phyloP scores from a whole-genome alignment of 1,140 invertebrate genomes.

The Drosophila orosa region DNA sequence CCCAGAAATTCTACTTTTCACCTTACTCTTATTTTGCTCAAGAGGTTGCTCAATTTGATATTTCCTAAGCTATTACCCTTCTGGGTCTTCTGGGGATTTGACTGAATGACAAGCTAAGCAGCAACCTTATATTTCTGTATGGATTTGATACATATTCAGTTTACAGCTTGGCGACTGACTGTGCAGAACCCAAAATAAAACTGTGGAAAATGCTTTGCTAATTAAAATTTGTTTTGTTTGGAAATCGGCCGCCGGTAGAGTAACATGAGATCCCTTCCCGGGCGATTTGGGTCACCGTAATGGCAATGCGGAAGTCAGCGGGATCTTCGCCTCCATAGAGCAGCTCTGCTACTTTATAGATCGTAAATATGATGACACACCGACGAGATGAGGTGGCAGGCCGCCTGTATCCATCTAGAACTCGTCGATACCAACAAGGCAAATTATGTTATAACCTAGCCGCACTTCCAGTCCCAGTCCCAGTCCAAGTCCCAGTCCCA shows the following conservation, averaged over 20 bases:
- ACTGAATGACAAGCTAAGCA: conserved; percentile 44
- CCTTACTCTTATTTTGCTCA: background rate
- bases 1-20: background rate
- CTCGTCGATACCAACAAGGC: conserved; percentile 34
- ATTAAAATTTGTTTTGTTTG: conserved; percentile 59
- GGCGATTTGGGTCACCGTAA: conserved; percentile 48
- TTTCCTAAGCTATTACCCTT: conserved; percentile 1
- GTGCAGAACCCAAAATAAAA: conserved; percentile 23
- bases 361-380: conserved; percentile 26
- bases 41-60: conserved; percentile 3
- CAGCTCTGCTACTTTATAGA: conserved; percentile 23
- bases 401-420: conserved; percentile 49
- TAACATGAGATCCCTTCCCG: conserved; percentile 59
- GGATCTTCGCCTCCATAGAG: conserved; percentile 19
- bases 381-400: conserved; percentile 15
- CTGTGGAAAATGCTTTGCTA: conserved; percentile 65
- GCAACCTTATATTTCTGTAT: conserved; percentile 60
- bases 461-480: conserved; percentile 7
- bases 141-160: conserved; percentile 10
- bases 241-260: conserved; percentile 63
- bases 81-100: background rate
- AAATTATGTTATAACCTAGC: conserved; percentile 47
- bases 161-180: conserved; percentile 14
- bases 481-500: background rate
- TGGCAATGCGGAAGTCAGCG: conserved; percentile 56